Conservation (phyloP, 1,140 invertebrate genomes). For the Spodoptera frugiperda region DNA sequence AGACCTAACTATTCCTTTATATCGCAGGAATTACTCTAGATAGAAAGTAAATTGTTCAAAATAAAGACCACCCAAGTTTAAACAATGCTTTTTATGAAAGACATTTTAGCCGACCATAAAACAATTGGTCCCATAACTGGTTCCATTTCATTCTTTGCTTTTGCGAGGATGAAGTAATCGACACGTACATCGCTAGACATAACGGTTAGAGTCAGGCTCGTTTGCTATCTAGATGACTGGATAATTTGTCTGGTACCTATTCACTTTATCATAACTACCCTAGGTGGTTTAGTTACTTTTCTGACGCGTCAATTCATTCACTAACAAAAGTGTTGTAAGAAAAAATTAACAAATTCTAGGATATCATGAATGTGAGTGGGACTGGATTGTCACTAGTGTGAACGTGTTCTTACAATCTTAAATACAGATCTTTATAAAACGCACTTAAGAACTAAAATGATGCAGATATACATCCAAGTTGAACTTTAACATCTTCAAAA, state of each 20-base stretch:
- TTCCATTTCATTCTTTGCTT: constrained; percentile 1
- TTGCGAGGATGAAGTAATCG: not conserved
- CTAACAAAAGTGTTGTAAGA: not conserved
- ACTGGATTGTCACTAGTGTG: constrained; percentile 26
- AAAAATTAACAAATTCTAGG: not conserved
- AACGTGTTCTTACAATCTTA: constrained; percentile 8
- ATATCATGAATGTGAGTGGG: constrained; percentile 14
- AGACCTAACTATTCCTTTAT: too few relatives aligned
- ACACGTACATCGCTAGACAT: constrained; percentile 6
- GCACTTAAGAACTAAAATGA: constrained; percentile 22
- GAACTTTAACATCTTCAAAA: constrained; percentile 29
- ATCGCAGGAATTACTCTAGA: too few relatives aligned
- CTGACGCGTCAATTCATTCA: constrained; percentile 30
- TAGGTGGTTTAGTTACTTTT: constrained; percentile 26
- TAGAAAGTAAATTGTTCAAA: too few relatives aligned
- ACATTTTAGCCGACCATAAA: too few relatives aligned
- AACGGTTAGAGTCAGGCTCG: not conserved
- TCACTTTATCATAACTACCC: not conserved
- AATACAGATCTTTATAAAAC: constrained; percentile 25
- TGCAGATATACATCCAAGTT: constrained; percentile 20
- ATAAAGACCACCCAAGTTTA: too few relatives aligned
- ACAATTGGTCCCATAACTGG: not conserved
- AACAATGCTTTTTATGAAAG: too few relatives aligned
- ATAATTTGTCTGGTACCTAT: not conserved
- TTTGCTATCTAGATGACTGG: constrained; percentile 12